Conservation (phyloP, 2,797 vertebrate species). For the Tachyglossus aculeatus region DNA sequence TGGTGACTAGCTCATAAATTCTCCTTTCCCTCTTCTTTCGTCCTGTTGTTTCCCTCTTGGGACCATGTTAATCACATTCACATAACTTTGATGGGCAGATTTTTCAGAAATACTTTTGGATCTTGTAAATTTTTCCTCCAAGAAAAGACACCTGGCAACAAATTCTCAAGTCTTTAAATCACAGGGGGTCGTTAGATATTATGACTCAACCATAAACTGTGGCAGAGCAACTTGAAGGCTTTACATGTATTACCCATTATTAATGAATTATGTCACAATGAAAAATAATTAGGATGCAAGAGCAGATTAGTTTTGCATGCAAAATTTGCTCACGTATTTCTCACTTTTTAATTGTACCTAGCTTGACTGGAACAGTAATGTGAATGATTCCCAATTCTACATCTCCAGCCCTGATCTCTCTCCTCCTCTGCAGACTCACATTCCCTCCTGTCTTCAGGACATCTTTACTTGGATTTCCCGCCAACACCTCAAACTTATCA, state of each 20-base stretch:
- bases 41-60: no score
- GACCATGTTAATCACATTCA: no score
- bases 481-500: no score
- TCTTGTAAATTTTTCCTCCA: not conserved
- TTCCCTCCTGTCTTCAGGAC: no score
- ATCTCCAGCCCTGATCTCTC: no score
- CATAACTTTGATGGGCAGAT: no score
- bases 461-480: no score
- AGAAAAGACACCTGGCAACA: slow-evolving; percentile 32
- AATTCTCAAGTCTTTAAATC: slow-evolving; percentile 40
- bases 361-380: not conserved
- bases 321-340: not conserved
- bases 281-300: slow-evolving; percentile 42
- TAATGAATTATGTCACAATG: slow-evolving; percentile 35
- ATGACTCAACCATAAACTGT: slow-evolving; percentile 32
- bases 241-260: slow-evolving; percentile 22
- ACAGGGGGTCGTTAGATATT: not conserved
- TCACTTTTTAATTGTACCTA: slow-evolving; percentile 11
- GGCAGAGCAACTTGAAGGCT: slow-evolving; percentile 9
- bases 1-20: slow-evolving; percentile 13
- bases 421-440: no score
- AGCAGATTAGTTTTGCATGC: slow-evolving; percentile 17
- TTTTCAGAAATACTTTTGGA: slow-evolving; percentile 7
- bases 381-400: no score
- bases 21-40: no score